These are phyloP conservation scores for Gymnosoma rotundatum DNA, from an alignment of 2,888 invertebrate genomes.

Conservation along the genomic window DNA sequence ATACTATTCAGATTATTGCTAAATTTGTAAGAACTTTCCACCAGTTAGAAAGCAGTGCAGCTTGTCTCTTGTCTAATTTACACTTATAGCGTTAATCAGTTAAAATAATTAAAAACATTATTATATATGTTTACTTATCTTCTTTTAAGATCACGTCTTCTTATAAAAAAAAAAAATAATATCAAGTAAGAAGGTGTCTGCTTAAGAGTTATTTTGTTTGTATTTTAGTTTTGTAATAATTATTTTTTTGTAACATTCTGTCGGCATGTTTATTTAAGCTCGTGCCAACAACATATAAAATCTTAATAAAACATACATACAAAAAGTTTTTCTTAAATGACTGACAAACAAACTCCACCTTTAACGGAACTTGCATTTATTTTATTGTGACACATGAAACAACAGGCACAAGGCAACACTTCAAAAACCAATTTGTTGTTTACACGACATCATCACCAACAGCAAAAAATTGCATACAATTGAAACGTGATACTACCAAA, in stretches of 20 bases:
- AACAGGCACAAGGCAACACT: slow-evolving; percentile 54
- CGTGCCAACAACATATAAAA: background rate
- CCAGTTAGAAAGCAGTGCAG: too few species aligned
- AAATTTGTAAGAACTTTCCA: too few species aligned
- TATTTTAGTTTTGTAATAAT: background rate
- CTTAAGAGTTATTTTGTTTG: too few species aligned
- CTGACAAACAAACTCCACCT: slow-evolving; percentile 5
- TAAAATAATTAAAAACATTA: too few species aligned
- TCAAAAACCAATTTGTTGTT: slow-evolving; percentile 62
- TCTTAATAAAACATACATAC: background rate
- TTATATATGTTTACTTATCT: too few species aligned
- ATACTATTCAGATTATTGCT: too few species aligned
- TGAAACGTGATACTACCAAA: slow-evolving; percentile 36
- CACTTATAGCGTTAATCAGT: too few species aligned
- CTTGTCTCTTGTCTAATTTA: too few species aligned
- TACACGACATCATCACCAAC: slow-evolving; percentile 6
- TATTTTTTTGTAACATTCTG: background rate
- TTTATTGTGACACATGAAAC: slow-evolving; percentile 41
- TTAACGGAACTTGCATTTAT: slow-evolving; percentile 49
- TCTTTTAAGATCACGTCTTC: too few species aligned
- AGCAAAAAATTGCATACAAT: slow-evolving; percentile 31
- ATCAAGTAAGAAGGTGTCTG: too few species aligned
- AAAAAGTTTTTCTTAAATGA: background rate
- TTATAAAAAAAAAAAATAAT: too few species aligned
- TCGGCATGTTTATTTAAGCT: background rate